Evolutionary conservation across 2,797 vertebrate species (phyloP), one percentile per base, ranked within the genome.

Genomic region (Acanthis flammea): DNA sequence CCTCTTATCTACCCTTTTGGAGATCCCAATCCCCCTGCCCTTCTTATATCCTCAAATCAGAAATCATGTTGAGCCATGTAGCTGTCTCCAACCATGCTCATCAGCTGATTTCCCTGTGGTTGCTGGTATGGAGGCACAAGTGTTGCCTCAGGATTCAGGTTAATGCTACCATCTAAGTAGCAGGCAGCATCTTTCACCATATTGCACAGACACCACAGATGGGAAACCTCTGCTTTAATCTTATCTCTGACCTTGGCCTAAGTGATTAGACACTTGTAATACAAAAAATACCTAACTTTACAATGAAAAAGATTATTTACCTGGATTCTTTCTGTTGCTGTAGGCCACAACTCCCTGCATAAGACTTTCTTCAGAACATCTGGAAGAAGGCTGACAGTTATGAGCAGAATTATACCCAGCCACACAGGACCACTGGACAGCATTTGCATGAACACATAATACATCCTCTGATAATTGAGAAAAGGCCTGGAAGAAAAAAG

Each of bases 391-490:
- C 99, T 98, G 92, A 99, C 97, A 14, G 98, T 98, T 96, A 99
- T 98, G 73, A 99, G 98, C 72, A 99, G 97, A 93, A 98, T 97
- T 79, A 99, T 99, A 92, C 98, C 98, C 95, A 99, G 98, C 99
- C 99, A 99, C 1, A 99, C 99, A 1, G 99, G 99, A 54, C 99
- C 99, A 12, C 99, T 99, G 78, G 99, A 99, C 91, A 99, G 92
- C 99, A 99, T 99, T 98, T 99, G 99, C 96, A 99, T 98, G 97
- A 99, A 99, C 83, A 99, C 99, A 0, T 99, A 99, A 98, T 99
- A 99, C 99, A 99, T 99, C 97, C 99, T 98, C 98, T 99, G 99
- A 96, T 99, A 99, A 98, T 98, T 99, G 97, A 99, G 98, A 98
- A 99, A 99, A 12, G 99, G 99, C 99, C 99, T 99, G 95, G 5